phyloP scores from a whole-genome alignment of 2,797 vertebrate genomes.

The Ctenochaetus hawaiiensis region DNA sequence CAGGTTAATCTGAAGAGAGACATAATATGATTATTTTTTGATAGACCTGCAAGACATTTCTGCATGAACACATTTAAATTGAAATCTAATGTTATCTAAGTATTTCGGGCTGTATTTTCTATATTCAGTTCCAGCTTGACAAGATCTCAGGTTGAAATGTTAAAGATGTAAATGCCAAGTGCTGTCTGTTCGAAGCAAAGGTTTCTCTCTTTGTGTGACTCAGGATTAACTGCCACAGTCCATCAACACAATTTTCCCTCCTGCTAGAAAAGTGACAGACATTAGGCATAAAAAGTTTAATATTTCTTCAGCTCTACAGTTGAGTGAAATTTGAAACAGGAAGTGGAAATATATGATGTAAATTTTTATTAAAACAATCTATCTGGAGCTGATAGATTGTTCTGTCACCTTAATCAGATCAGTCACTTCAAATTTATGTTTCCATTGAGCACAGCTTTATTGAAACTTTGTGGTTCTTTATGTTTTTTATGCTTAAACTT shows the following conservation, averaged over 20 bases:
- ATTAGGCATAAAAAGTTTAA: background rate
- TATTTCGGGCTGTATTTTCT: conserved; percentile 26
- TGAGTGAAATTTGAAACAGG: background rate
- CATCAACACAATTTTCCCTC: background rate
- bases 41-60: conserved; percentile 27
- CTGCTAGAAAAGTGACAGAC: conserved; percentile 21
- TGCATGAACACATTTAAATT: conserved; percentile 16
- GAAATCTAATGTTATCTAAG: conserved; percentile 23
- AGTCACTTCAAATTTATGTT: too few relatives aligned
- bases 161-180: conserved; percentile 33
- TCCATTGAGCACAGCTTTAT: too few relatives aligned
- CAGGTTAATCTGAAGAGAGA: conserved; percentile 33
- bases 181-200: conserved; percentile 23
- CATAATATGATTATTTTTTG: conserved; percentile 2
- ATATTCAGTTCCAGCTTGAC: conserved; percentile 36
- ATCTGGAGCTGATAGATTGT: background rate
- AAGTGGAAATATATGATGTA: background rate
- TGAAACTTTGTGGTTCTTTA: too few relatives aligned
- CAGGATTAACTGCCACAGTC: conserved; percentile 24
- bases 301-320: background rate
- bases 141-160: conserved; percentile 29
- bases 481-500: too few relatives aligned
- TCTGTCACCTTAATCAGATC: too few relatives aligned
- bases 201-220: conserved; percentile 12
- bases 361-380: background rate